Evolutionary conservation across 2,797 vertebrate species (phyloP).

Genomic region (Bradypodion ventrale): DNA sequence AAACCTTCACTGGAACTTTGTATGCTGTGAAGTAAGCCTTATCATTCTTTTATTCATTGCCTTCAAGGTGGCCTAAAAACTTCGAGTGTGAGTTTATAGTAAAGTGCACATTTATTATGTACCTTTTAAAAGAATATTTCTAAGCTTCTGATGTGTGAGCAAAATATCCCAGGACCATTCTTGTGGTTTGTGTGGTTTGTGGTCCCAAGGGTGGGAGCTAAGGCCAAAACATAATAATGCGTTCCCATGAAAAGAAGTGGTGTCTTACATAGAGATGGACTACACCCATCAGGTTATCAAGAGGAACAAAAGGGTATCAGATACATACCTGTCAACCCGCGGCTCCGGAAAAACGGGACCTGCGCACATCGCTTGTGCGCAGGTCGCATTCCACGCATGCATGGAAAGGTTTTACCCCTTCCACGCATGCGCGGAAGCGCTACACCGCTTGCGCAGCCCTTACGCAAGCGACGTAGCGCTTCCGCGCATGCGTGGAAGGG

Average conservation of each 20-base stretch:
- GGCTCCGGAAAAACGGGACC: no score
- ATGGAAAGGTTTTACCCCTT: no score
- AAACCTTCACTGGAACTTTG: constrained; percentile 11
- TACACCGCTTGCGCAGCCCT: no score
- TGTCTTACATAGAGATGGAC: not conserved
- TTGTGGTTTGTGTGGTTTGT: not conserved
- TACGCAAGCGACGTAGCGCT: no score
- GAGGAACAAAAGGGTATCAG: not conserved
- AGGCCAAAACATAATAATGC: not conserved
- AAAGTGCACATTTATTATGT: constrained; percentile 1
- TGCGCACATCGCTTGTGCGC: no score
- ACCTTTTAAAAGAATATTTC: not conserved
- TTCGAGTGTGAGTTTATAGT: not conserved
- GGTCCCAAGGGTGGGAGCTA: not conserved
- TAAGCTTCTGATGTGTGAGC: not conserved
- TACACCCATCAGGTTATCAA: not conserved
- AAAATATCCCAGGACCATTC: constrained; percentile 26
- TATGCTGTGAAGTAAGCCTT: constrained; percentile 37
- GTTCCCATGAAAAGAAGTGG: not conserved
- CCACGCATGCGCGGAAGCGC: no score
- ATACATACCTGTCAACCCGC: no score
- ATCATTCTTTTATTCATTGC: not conserved
- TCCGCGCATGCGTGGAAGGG: no score
- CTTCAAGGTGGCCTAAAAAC: not conserved
- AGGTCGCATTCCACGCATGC: no score